Conservation (phyloP, 2,113 vertebrate genomes). For the Pao palembangensis region DNA sequence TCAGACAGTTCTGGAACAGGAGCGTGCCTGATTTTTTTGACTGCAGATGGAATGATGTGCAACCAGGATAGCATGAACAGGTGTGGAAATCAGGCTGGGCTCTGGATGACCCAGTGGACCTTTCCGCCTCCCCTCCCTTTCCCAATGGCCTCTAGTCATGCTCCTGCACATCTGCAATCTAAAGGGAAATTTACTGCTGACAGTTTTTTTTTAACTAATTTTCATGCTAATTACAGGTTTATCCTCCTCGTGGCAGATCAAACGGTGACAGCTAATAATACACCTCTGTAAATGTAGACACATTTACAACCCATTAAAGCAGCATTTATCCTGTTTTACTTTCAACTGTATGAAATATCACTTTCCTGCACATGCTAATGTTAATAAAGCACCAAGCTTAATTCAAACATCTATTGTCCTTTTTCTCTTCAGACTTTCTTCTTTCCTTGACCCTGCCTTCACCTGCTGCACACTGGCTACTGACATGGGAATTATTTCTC, state of each 20-base stretch:
- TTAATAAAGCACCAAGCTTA: slow-evolving; percentile 25
- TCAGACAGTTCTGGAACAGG: slow-evolving; percentile 30
- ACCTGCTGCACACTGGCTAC: slow-evolving; percentile 17
- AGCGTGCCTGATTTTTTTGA: slow-evolving; percentile 29
- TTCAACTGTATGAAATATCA: too few relatives aligned
- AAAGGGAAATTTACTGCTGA: too few relatives aligned
- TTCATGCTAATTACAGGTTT: too few relatives aligned
- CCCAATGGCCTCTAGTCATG: neutral
- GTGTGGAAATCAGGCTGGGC: slow-evolving; percentile 17
- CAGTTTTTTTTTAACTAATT: too few relatives aligned
- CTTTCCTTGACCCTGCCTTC: neutral
- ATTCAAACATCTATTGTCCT: slow-evolving; percentile 23
- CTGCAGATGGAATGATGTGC: slow-evolving; percentile 31
- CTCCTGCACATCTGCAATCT: neutral
- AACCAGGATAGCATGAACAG: slow-evolving; percentile 39
- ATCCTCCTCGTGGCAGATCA: too few relatives aligned
- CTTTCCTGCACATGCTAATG: too few relatives aligned
- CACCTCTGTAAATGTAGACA: too few relatives aligned
- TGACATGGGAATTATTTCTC: slow-evolving; percentile 1
- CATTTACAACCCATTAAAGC: too few relatives aligned
- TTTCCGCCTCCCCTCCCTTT: neutral
- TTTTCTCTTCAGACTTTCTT: too few relatives aligned
- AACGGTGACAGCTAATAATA: too few relatives aligned
- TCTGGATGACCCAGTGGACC: slow-evolving; percentile 23
- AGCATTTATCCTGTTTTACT: too few relatives aligned